phyloP scores from a whole-genome alignment of 2,113 vertebrate genomes.

The Callorhinus ursinus region DNA sequence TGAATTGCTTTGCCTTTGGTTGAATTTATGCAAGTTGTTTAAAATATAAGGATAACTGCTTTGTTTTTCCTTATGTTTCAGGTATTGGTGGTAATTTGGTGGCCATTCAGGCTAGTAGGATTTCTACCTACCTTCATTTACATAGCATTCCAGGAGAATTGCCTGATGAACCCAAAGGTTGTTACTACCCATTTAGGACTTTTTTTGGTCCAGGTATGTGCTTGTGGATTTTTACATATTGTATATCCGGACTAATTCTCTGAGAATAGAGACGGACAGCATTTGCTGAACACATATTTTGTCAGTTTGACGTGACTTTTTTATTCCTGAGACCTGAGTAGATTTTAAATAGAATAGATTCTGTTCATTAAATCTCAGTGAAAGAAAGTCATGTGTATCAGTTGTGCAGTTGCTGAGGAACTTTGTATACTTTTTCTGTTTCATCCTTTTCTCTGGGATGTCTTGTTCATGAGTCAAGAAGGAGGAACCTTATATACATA shows the following conservation, averaged over 20 bases:
- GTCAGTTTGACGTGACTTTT: not conserved
- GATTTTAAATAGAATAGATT: not conserved
- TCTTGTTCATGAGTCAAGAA: not conserved
- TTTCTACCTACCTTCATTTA: slow-evolving; percentile 97
- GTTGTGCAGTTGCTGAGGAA: not conserved
- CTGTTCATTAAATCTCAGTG: not conserved
- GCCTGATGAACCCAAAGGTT: slow-evolving; percentile 93
- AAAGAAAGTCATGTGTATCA: not conserved
- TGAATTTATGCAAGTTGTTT: not conserved
- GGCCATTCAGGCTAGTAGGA: slow-evolving; percentile 97
- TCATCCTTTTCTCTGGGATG: not conserved
- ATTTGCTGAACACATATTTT: not conserved
- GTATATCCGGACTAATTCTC: not conserved
- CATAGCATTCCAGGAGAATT: slow-evolving; percentile 94
- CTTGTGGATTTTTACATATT: not conserved
- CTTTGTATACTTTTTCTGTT: not conserved
- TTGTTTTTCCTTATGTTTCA: slow-evolving; percentile 77
- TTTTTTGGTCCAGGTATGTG: slow-evolving; percentile 93
- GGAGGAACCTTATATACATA: not conserved
- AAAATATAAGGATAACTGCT: not conserved
- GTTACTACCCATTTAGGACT: slow-evolving; percentile 94
- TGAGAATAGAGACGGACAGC: not conserved
- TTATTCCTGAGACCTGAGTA: not conserved
- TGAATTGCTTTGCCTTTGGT: not conserved
- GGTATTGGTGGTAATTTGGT: slow-evolving; percentile 99